Percentiles rank a stretch among this genome's conserved stretches.
Evolutionary conservation across 2,888 invertebrate species (phyloP).

Genomic region (Arctia plantaginis): DNA sequence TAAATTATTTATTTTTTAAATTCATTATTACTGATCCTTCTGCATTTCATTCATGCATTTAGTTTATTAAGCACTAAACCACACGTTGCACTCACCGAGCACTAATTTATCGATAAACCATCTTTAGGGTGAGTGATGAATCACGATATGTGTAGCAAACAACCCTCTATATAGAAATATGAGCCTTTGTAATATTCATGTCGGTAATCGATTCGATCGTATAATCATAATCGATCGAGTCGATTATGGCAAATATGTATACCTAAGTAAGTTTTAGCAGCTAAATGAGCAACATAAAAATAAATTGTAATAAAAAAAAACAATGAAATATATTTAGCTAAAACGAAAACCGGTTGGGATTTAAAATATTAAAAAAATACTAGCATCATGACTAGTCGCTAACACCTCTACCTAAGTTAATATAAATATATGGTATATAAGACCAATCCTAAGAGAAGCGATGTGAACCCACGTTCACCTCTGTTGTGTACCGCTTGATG

Average conservation of each 20-base stretch:
- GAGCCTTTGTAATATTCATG: slow-evolving; percentile 13
- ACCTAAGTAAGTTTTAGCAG: neutral
- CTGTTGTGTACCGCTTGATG: neutral
- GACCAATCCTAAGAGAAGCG: too few relatives aligned
- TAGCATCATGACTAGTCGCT: neutral
- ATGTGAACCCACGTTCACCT: too few relatives aligned
- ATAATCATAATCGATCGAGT: neutral
- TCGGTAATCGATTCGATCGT: slow-evolving; percentile 7
- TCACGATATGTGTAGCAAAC: slow-evolving; percentile 37
- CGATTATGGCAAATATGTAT: neutral
- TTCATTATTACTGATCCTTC: slow-evolving; percentile 5
- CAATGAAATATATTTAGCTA: neutral
- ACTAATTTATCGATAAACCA: slow-evolving; percentile 39
- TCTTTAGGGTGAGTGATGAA: slow-evolving; percentile 51
- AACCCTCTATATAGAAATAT: slow-evolving; percentile 20
- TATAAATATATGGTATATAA: too few relatives aligned
- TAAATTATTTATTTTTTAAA: neutral
- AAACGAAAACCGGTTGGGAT: neutral
- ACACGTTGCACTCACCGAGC: neutral
- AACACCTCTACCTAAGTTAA: neutral
- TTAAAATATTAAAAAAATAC: neutral
- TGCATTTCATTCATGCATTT: slow-evolving; percentile 12
- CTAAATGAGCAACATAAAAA: neutral
- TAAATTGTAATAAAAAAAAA: too few relatives aligned
- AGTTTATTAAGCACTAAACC: slow-evolving; percentile 15